These are phyloP conservation scores for Lucilia sericata DNA, from an alignment of 1,140 invertebrate genomes.

Conservation along the genomic window DNA sequence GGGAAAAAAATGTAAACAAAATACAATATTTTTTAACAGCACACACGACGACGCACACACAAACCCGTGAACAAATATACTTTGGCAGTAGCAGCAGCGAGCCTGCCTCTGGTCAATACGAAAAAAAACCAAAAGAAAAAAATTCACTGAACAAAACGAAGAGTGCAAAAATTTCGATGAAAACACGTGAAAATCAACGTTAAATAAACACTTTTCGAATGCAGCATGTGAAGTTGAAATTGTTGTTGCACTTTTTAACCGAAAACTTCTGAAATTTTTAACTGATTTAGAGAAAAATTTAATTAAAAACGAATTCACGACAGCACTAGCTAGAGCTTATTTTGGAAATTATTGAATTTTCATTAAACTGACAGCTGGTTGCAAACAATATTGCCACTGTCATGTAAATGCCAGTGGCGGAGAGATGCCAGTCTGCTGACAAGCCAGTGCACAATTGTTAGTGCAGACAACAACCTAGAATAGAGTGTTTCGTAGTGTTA, in stretches of 20 bases:
- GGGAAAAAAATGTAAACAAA: conserved; percentile 29
- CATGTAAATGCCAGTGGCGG: neutral
- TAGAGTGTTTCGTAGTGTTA: neutral
- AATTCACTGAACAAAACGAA: neutral
- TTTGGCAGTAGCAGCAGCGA: neutral
- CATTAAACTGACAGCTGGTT: conserved; percentile 36
- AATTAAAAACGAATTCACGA: conserved; percentile 37
- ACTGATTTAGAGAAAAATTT: conserved; percentile 32
- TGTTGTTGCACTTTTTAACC: conserved; percentile 23
- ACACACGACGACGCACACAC: neutral
- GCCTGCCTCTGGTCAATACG: neutral
- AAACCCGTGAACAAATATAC: neutral
- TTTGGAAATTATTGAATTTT: conserved; percentile 36
- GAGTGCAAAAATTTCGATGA: neutral
- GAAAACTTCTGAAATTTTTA: conserved; percentile 30
- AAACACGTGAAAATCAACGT: conserved; percentile 22
- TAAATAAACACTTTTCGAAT: neutral
- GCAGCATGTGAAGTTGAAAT: neutral
- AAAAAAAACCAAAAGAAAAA: neutral
- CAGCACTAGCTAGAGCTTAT: conserved; percentile 22
- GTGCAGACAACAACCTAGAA: neutral
- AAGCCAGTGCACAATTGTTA: neutral
- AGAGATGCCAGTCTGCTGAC: neutral
- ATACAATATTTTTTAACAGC: conserved; percentile 1
- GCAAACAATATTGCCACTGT: neutral